phyloP scores from a whole-genome alignment of 2,888 invertebrate genomes.

The Lacanobia oleracea region DNA sequence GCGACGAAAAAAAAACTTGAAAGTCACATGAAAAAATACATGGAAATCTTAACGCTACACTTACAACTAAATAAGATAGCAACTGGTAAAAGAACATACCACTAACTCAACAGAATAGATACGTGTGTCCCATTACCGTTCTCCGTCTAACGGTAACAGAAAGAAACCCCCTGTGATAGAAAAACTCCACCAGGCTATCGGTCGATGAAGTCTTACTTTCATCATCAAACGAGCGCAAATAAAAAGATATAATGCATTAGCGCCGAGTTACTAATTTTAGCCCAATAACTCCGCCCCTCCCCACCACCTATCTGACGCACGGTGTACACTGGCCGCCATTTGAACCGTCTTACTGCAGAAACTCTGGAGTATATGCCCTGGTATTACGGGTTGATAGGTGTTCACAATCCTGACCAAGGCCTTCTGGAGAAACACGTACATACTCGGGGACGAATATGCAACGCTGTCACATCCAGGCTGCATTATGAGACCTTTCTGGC shows the following conservation, averaged over 20 bases:
- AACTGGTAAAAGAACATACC: slow-evolving; percentile 17
- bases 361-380: slow-evolving; percentile 9
- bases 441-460: slow-evolving; percentile 30
- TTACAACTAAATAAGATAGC: slow-evolving; percentile 37
- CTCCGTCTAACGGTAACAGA: neutral
- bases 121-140: neutral
- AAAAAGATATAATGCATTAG: neutral
- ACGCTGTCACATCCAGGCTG: neutral
- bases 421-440: slow-evolving; percentile 2
- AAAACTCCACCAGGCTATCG: slow-evolving; percentile 16
- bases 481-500: slow-evolving; percentile 8
- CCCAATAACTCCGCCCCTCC: neutral
- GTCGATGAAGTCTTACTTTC: slow-evolving; percentile 7
- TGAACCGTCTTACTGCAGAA: neutral
- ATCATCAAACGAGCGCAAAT: slow-evolving; percentile 21
- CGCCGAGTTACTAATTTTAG: slow-evolving; percentile 11
- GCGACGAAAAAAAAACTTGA: slow-evolving; percentile 32
- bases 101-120: slow-evolving; percentile 10
- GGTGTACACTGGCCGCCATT: neutral
- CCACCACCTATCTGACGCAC: neutral
- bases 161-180: neutral
- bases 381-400: slow-evolving; percentile 9
- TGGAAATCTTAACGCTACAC: slow-evolving; percentile 38
- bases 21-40: slow-evolving; percentile 28
- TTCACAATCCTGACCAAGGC: neutral